Percentiles rank a stretch among this genome's conserved stretches.
Conservation (phyloP, 1,140 invertebrate species). For the Aradophagus sp. region DNA sequence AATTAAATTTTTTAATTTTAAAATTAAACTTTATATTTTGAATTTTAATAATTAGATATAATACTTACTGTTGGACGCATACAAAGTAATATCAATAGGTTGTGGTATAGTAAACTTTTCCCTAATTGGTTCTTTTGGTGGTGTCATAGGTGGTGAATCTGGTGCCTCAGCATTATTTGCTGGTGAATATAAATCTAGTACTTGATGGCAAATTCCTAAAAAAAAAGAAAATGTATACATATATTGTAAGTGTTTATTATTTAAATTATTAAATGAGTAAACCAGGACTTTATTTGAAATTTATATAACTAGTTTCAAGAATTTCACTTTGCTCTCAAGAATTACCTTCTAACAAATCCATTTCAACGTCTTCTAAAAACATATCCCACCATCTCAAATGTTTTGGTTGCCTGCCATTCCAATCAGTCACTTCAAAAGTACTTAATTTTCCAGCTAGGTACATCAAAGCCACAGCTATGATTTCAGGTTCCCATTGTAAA, state of each 20-base stretch:
- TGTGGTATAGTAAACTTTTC: conserved; percentile 62
- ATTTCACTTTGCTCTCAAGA: no score
- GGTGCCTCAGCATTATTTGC: conserved; percentile 77
- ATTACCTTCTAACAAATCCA: conserved; percentile 91
- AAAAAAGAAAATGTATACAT: no score
- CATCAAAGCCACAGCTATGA: conserved; percentile 98
- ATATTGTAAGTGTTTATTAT: no score
- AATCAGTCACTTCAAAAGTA: conserved; percentile 96
- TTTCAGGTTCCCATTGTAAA: conserved; percentile 99
- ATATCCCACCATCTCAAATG: conserved; percentile 98
- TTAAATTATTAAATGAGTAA: not conserved
- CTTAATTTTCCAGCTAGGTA: conserved; percentile 96
- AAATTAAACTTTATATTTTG: no score
- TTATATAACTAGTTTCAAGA: no score
- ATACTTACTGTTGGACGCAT: conserved; percentile 22
- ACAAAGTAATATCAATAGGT: conserved; percentile 61
- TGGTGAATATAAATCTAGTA: conserved; percentile 91
- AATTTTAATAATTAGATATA: not conserved
- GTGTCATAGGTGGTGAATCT: conserved; percentile 79
- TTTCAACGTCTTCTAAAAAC: conserved; percentile 96
- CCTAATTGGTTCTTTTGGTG: conserved; percentile 68
- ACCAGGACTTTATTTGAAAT: no score
- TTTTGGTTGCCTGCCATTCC: conserved; percentile 87
- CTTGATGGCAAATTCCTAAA: conserved; percentile 96
- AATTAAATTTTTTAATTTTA: no score